Base-by-base conservation (phyloP, 35 echinoderm and acorn worm genomes). In the Strongylocentrotus purpuratus region DNA sequence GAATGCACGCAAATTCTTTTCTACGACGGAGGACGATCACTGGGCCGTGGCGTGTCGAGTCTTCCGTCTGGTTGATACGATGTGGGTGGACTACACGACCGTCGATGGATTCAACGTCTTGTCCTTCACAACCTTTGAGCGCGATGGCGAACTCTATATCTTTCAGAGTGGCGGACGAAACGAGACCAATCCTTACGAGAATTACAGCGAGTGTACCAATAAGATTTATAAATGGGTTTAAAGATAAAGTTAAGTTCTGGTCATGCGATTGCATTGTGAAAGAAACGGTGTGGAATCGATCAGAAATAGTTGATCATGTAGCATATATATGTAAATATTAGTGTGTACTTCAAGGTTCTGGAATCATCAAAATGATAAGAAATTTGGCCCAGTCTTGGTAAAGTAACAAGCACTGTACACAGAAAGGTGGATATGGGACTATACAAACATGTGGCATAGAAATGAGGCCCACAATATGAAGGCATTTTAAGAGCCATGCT, bases 201-300 rank as follows among this genome's bases (percentile, higher is more conserved):
- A 32, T 7, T 90, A 95, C 45, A 94, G 48, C 33, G 86, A 95
- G 1, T 94, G 95, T 9, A 86, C 93, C n/a, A 18, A 96, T 31
- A 95, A 95, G 20, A 95, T 97, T 17, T 97, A 97, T 48, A 60
- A 96, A 65, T 97, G 96, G 96, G 85, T 96, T 17, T 96, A 61
- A 22, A 41, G 35, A 41, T 41, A 41, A 41, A 41, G 35, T 41
- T 41, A 3, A 41, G 35, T 41, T 41, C 35, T 41, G 35, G 35
- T 41, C 35, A 41, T 41, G 35, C 35, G 35, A 41, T 41, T 3
- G 35, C 35, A 41, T 41, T 41, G 35, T 41, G 35, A 41, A 41
- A 41, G 35, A 41, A 41, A 41, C 3, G 35, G 35, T 41, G 35
- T 41, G 35, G 35, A 41, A 41, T 41, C 35, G 35, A 41, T 41